Conservation (phyloP, 2,113 vertebrate genomes). For the Cervus canadensis region DNA sequence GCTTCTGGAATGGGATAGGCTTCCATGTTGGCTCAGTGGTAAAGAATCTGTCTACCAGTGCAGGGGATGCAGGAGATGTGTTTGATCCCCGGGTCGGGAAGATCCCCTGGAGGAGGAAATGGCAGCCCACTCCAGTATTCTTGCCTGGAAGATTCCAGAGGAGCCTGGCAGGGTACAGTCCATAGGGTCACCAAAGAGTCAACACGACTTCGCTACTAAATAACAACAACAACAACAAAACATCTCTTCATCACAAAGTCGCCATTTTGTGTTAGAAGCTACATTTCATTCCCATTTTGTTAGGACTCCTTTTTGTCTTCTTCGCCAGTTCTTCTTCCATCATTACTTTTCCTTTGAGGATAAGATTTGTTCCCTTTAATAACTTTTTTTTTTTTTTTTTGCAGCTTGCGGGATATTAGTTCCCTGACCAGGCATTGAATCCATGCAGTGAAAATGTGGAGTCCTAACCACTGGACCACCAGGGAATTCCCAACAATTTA, state of each 20-base stretch:
- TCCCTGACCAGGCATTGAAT: background rate
- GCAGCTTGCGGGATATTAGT: background rate
- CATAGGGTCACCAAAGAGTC: background rate
- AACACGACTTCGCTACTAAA: accelerated
- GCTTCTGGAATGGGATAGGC: background rate
- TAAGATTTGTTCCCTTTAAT: background rate
- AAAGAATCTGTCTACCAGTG: background rate
- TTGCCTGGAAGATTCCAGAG: background rate
- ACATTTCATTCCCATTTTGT: background rate
- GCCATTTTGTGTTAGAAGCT: background rate
- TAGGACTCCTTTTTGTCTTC: background rate
- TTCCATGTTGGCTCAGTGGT: background rate
- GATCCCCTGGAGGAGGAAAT: background rate
- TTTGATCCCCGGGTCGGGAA: background rate
- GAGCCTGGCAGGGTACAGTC: background rate
- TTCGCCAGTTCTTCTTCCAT: background rate
- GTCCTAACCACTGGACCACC: too few relatives aligned
- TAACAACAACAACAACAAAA: background rate
- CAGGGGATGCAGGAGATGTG: background rate
- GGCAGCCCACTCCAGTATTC: background rate
- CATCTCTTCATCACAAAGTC: background rate
- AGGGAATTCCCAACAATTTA: background rate
- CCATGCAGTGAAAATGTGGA: background rate
- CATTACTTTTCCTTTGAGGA: background rate
- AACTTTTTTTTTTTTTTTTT: background rate